A percentile compares a stretch with the other conserved stretches of the same genome.
These are phyloP conservation scores for Drosophila azteca DNA, from an alignment of 1,140 invertebrate species.

Conservation along the genomic window DNA sequence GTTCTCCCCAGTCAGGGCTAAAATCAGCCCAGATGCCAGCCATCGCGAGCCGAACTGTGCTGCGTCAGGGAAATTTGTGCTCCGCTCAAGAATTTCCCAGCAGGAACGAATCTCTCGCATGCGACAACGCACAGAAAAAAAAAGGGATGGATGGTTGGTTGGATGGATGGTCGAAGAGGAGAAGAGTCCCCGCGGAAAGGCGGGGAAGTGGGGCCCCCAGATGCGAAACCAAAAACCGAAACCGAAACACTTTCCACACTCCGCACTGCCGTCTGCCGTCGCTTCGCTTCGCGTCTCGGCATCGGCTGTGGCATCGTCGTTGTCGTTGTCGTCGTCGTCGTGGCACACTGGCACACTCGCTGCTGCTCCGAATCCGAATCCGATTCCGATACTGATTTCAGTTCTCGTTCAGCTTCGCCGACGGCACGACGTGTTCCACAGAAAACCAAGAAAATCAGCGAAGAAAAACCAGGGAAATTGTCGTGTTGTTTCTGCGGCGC, in stretches of 20 bases:
- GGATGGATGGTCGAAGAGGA: neutral
- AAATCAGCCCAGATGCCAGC: slow-evolving; percentile 30
- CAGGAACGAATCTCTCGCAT: slow-evolving; percentile 54
- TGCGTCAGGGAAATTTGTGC: slow-evolving; percentile 48
- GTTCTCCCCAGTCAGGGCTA: slow-evolving; percentile 7
- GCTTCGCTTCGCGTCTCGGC: slow-evolving; percentile 23
- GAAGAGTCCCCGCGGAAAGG: too few relatives aligned
- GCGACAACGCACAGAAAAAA: slow-evolving; percentile 44
- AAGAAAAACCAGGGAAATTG: slow-evolving; percentile 21
- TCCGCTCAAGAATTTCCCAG: slow-evolving; percentile 50
- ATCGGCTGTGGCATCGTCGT: slow-evolving; percentile 3
- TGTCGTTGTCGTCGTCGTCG: too few relatives aligned
- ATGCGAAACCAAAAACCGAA: slow-evolving; percentile 17
- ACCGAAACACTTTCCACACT: slow-evolving; percentile 18
- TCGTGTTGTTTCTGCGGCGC: slow-evolving; percentile 35
- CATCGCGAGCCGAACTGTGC: slow-evolving; percentile 24
- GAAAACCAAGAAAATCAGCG: slow-evolving; percentile 10
- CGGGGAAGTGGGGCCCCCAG: neutral
- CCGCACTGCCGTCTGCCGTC: slow-evolving; percentile 8
- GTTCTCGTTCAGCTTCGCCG: slow-evolving; percentile 83
- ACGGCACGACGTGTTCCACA: slow-evolving; percentile 75
- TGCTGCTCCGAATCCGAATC: neutral
- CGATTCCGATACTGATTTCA: slow-evolving; percentile 46
- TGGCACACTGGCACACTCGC: slow-evolving; percentile 16
- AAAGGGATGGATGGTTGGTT: neutral